phyloP scores from a whole-genome alignment of 2,888 invertebrate species.

The Tetragonisca angustula region DNA sequence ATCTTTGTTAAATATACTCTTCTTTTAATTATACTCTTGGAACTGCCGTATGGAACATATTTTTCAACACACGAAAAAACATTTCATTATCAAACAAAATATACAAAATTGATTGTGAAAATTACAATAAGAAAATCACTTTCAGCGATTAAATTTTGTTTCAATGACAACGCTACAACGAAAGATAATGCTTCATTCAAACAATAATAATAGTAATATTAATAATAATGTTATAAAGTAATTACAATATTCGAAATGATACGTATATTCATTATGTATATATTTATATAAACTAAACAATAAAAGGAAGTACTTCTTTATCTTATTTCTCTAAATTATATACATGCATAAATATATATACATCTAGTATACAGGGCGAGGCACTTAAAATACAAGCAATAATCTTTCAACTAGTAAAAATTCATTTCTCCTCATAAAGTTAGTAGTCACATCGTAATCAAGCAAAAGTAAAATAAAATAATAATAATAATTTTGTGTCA shows the following conservation, averaged over 20 bases:
- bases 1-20: conserved; percentile 49
- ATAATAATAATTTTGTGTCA: not conserved
- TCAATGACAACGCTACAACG: conserved; percentile 2
- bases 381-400: conserved; percentile 42
- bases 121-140: not conserved
- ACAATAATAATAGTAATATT: not conserved
- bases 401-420: conserved; percentile 1
- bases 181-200: conserved; percentile 37
- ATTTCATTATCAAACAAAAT: conserved; percentile 9
- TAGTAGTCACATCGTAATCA: not conserved
- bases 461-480: not conserved
- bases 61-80: conserved; percentile 51
- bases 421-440: not conserved
- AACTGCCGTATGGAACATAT: conserved; percentile 55
- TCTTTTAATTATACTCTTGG: conserved; percentile 38
- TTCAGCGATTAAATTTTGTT: not conserved
- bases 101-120: conserved; percentile 7
- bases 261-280: conserved; percentile 29
- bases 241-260: conserved; percentile 60
- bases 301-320: conserved; percentile 24
- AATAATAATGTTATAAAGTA: conserved; percentile 73
- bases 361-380: conserved; percentile 59
- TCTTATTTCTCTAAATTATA: conserved; percentile 34
- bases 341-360: conserved; percentile 65
- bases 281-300: conserved; percentile 3